Evolutionary conservation across 2,113 vertebrate species (phyloP).

Genomic region (Boulengerochromis microlepis): DNA sequence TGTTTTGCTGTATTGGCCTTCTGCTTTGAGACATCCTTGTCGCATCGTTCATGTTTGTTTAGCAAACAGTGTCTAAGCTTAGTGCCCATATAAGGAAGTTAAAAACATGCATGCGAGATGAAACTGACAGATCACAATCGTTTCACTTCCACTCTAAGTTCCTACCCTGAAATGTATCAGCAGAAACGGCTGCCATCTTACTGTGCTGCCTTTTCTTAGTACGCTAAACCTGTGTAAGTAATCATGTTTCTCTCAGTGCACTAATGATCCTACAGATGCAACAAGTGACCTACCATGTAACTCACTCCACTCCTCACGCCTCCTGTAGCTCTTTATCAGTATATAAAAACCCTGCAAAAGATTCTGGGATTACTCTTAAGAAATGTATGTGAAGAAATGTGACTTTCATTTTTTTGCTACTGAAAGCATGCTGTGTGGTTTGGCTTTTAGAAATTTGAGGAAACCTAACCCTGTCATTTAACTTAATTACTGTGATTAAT

Average conservation of each 20-base stretch:
- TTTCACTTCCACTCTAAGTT: background rate
- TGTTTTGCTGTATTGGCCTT: background rate
- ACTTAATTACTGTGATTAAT: background rate
- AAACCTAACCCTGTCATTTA: background rate
- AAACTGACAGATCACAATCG: background rate
- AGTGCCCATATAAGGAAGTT: background rate
- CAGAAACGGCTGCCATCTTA: background rate
- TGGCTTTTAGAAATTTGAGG: background rate
- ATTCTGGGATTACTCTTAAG: conserved; percentile 66
- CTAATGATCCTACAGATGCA: background rate
- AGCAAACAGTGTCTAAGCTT: background rate
- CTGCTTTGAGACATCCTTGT: background rate
- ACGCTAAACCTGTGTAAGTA: background rate
- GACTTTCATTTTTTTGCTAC: background rate
- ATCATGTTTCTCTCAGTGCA: background rate
- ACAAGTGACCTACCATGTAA: background rate
- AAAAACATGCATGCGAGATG: background rate
- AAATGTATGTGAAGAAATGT: conserved; percentile 56
- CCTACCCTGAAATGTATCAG: background rate
- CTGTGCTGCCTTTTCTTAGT: background rate
- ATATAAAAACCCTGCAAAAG: conserved; percentile 63
- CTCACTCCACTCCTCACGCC: background rate
- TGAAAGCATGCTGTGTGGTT: background rate
- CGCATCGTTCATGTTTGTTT: background rate
- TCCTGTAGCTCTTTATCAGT: conserved; percentile 61